Evolutionary conservation across 2,113 vertebrate genomes (phyloP).

Genomic region (Poeciliopsis retropinna): DNA sequence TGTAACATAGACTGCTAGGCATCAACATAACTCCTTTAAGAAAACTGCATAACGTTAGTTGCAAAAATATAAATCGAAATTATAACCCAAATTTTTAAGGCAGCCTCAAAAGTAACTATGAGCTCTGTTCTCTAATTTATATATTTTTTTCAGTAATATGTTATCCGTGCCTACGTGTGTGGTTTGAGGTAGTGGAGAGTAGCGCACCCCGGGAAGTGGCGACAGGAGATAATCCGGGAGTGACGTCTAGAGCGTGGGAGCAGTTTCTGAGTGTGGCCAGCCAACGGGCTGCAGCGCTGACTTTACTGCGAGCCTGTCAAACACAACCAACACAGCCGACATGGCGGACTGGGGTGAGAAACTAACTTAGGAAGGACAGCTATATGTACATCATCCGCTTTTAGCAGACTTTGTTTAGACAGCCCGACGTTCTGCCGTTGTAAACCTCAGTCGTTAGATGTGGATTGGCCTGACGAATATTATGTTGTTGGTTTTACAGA

Average conservation of each 20-base stretch:
- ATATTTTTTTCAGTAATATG: no score
- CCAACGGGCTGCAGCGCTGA: slow-evolving; percentile 52
- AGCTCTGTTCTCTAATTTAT: no score
- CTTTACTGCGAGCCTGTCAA: slow-evolving; percentile 62
- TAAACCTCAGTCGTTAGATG: slow-evolving; percentile 11
- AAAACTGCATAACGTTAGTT: no score
- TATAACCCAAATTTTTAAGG: no score
- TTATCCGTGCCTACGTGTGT: no score
- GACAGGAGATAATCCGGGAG: neutral
- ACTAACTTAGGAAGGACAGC: slow-evolving; percentile 53
- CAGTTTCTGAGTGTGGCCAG: slow-evolving; percentile 38
- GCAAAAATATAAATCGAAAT: no score
- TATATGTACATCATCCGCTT: slow-evolving; percentile 1
- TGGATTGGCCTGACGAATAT: slow-evolving; percentile 47
- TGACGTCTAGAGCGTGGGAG: slow-evolving; percentile 60
- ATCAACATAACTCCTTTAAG: no score
- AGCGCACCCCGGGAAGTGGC: no score
- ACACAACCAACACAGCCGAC: slow-evolving; percentile 76
- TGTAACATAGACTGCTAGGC: no score
- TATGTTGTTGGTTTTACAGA: slow-evolving; percentile 78
- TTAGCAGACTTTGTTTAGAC: slow-evolving; percentile 1
- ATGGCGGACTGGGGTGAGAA: slow-evolving; percentile 92
- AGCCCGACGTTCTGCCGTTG: neutral
- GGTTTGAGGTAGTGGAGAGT: no score
- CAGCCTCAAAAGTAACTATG: no score